Conservation (phyloP, 2,113 vertebrate species). For the Ceratotherium simum region DNA sequence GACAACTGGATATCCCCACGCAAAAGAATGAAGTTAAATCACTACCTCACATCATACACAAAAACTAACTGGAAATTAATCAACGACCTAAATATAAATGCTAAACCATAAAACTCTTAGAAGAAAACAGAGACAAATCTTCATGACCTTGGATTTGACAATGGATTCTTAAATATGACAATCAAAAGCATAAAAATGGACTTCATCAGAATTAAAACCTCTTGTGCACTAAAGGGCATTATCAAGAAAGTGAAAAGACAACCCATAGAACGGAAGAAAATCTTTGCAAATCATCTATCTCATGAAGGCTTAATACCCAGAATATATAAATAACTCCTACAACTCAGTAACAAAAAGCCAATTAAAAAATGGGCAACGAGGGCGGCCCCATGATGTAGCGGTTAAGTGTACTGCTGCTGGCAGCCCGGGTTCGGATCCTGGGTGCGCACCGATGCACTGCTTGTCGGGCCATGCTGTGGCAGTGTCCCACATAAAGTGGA, state of each 20-base stretch:
- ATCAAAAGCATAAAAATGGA: not conserved
- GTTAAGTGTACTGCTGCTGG: no score
- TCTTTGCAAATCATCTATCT: not conserved
- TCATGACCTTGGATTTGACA: not conserved
- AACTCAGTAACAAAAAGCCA: not conserved
- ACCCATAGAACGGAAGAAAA: not conserved
- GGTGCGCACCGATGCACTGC: no score
- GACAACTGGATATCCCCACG: constrained; percentile 4
- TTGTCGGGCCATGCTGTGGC: no score
- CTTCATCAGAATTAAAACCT: constrained; percentile 24
- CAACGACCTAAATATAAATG: not conserved
- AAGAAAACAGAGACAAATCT: not conserved
- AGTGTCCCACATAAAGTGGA: no score
- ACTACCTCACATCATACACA: not conserved
- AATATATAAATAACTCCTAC: not conserved
- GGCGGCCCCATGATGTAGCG: no score
- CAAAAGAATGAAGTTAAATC: not conserved
- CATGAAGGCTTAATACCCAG: not conserved
- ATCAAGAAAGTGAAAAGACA: constrained; percentile 29
- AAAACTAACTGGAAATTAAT: constrained; percentile 20
- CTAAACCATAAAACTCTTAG: not conserved
- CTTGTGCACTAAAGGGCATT: not conserved
- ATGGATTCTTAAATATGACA: constrained; percentile 17
- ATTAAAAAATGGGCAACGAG: not conserved
- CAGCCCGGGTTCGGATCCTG: no score